Base-by-base conservation (phyloP, 2,113 vertebrate species). In the Bubalus kerabau region DNA sequence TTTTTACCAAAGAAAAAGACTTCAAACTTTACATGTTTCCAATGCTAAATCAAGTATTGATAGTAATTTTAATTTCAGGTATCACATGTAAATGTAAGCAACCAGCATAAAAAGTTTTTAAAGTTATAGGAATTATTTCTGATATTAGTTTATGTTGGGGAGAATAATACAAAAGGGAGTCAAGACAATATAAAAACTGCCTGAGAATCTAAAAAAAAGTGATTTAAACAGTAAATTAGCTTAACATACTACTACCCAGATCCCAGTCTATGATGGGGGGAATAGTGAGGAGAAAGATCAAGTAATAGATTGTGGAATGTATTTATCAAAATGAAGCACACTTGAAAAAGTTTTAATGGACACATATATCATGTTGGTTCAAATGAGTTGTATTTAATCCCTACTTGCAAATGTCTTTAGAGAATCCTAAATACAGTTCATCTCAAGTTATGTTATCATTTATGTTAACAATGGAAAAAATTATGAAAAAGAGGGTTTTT, bases 311-410 rank as follows among this genome's bases (percentile, higher is more conserved):
- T 24, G 12, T 64, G 32, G 40, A 48, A 84, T 40, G 56, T 64
- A 74, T 50, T 97, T 97, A 85, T 46, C 90, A 96, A 67, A 88
- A 24, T 90, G 21, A 78, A 93, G 26, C 87, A 87, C 24, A 43
- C 26, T 95, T 84, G 21, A 62, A 91, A 93, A 54, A 67, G 23
- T 86, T 97, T 93, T 89, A 43, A 52, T 95, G 87, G 83, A 93
- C 87, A 94, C 78, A 16, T 17, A 17, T 74, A 76, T 84, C 74
- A 36, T 59, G 23, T 87, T 97, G n/a, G 85, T 85, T 85, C 56
- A 96, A 5, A 92, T 94, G n/a, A 71, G 4, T 48, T 83, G 21
- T 80, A 74, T 56, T 87, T 28, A 76, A 9, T 15, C 3, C 12
- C 59, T 87, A 50, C 57, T 94, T 96, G 92, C 16, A 88, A 88